A percentile compares a stretch with the other conserved stretches of the same genome.
phyloP scores from a whole-genome alignment of 2,888 invertebrate genomes.

The Merodon equestris region DNA sequence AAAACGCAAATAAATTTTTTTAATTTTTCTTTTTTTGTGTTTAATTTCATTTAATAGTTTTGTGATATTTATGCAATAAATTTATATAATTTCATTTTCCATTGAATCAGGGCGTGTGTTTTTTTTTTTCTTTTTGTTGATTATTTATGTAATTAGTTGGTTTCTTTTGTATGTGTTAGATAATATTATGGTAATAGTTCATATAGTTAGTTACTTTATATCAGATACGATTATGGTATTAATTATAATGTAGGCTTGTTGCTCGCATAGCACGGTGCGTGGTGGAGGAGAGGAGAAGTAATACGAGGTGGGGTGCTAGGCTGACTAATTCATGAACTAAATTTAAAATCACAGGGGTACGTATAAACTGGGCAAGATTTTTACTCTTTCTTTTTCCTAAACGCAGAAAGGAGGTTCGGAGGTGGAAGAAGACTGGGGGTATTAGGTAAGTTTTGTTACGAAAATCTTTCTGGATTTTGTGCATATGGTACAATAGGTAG shows the following conservation, averaged over 20 bases:
- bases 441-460: too few species aligned
- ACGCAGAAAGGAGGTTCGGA: too few species aligned
- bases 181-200: conserved; percentile 47
- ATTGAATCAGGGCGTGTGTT: conserved; percentile 62
- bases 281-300: background rate
- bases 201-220: conserved; percentile 11
- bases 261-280: conserved; percentile 8
- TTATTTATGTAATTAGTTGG: conserved; percentile 39
- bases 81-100: conserved; percentile 16
- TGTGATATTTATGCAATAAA: conserved; percentile 7
- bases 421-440: too few species aligned
- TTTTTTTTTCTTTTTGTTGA: conserved; percentile 41
- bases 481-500: too few species aligned
- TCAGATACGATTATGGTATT: conserved; percentile 1
- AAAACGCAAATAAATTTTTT: conserved; percentile 52
- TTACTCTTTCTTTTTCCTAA: too few species aligned
- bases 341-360: background rate
- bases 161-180: conserved; percentile 27
- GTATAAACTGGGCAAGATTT: background rate
- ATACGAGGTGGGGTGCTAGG: too few species aligned
- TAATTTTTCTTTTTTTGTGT: conserved; percentile 35
- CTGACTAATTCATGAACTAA: too few species aligned
- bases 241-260: conserved; percentile 17
- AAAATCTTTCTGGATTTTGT: background rate
- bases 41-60: conserved; percentile 58